Base-by-base conservation (phyloP, 2,797 vertebrate species). In the Spondyliosoma cantharus region DNA sequence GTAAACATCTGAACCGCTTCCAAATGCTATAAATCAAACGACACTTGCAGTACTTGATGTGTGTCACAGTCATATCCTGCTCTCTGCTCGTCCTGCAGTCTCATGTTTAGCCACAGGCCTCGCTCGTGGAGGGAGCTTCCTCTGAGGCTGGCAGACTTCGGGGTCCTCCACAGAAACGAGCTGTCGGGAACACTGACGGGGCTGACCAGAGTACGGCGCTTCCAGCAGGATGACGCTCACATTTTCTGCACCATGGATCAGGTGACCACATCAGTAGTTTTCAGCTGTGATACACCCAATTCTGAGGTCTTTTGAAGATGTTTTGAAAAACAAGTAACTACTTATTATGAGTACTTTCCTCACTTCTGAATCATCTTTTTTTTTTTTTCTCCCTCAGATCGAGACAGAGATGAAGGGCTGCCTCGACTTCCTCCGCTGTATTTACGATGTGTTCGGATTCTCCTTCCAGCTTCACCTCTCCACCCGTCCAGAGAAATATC, bases 201-300 rank as follows among this genome's bases (percentile, higher is more conserved):
- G 32, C 94, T 99, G 83, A 98, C 97, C 65, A 93, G 96, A 58
- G 97, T 98, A 0, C 93, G 98, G 0, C 96, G 97, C 56, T 99
- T 99, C 92, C 96, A 99, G 68, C 98, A 99, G 90, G 98, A 99
- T 1, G 98, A 99, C 0, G 97, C 97, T n/a, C 98, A 99, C 91
- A 97, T 99, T 87, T 99, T 99, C 89, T 99, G 98, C 91, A 93
- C 93, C 0, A 95, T 97, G 92, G 96, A 97, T 72, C 97, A 99
- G 97, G 98, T 98, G 45, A 90, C 24, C 6, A 37, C 59, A 50
- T 12, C 17, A 57, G 15, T 42, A 5, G 27, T 50, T n/a, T 22
- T 48, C 11, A 16, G 16, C 46, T 58, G 8, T 56, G 22, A 11
- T 2, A n/a, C 46, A 42, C 15, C 3, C 7, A 14, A 2, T 24